A percentile compares a stretch with the other conserved stretches of the same genome.
phyloP scores from a whole-genome alignment of 2,797 vertebrate species.

The Phataginus tricuspis region DNA sequence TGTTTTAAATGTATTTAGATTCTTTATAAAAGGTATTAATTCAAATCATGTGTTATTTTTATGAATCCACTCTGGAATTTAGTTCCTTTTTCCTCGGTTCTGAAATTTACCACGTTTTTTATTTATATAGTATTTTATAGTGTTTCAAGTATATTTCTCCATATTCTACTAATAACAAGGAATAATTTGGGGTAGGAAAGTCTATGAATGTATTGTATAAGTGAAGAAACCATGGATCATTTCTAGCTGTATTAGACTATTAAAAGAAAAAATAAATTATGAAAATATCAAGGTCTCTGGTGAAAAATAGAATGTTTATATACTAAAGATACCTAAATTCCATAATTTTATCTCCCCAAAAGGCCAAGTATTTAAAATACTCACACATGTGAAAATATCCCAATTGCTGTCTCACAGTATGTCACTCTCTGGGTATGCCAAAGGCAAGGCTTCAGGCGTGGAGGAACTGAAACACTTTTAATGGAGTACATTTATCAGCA shows the following conservation, averaged over 20 bases:
- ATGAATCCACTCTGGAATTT: not conserved
- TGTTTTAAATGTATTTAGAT: not conserved
- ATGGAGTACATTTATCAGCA: not conserved
- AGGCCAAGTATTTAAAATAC: slow-evolving; percentile 14
- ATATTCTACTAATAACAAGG: not conserved
- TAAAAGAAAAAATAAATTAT: slow-evolving; percentile 35
- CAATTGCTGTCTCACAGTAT: not conserved
- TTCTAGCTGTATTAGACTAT: not conserved
- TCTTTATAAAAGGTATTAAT: not conserved
- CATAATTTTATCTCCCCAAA: not conserved
- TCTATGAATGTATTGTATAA: not conserved
- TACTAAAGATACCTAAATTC: not conserved
- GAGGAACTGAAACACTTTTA: not conserved
- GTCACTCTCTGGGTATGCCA: not conserved
- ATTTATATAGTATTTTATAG: not conserved
- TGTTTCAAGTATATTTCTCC: not conserved
- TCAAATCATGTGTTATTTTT: not conserved
- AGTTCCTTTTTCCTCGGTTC: not conserved
- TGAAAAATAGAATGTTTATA: slow-evolving; percentile 32
- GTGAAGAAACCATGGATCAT: not conserved
- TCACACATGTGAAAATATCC: slow-evolving; percentile 2
- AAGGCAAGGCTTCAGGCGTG: not conserved
- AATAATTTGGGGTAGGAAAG: not conserved
- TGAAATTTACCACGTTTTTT: slow-evolving; percentile 23
- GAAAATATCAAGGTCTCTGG: not conserved